Percentiles rank a stretch among this genome's conserved stretches.
phyloP scores from a whole-genome alignment of 1,140 invertebrate species.

The Antheraea pernyi region DNA sequence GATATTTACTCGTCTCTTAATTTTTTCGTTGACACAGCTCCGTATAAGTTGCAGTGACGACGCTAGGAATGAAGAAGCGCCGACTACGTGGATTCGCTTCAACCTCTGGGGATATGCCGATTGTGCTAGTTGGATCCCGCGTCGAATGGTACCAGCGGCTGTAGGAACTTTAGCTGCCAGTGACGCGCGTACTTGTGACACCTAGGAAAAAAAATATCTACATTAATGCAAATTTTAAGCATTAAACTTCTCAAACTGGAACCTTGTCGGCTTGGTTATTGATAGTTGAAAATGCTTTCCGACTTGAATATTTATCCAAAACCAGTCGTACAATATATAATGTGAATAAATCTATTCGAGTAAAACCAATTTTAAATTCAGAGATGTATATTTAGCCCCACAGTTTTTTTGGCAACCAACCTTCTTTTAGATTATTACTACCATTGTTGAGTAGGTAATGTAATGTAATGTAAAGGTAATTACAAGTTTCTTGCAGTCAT shows the following conservation, averaged over 20 bases:
- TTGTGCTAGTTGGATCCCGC: constrained; percentile 69
- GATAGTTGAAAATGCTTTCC: background rate
- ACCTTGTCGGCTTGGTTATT: background rate
- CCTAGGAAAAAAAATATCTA: constrained; percentile 22
- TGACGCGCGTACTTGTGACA: constrained; percentile 47
- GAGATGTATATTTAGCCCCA: no score
- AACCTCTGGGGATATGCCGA: constrained; percentile 82
- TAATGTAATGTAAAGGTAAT: no score
- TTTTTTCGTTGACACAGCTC: constrained; percentile 83
- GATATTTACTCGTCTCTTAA: constrained; percentile 76
- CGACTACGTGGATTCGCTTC: constrained; percentile 82
- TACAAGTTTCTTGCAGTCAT: no score
- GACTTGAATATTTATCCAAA: background rate
- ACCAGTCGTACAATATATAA: no score
- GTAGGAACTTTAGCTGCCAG: constrained; percentile 66
- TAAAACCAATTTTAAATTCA: no score
- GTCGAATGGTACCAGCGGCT: constrained; percentile 59
- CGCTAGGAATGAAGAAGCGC: constrained; percentile 80
- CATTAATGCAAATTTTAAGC: background rate
- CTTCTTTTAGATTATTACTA: no score
- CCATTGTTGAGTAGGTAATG: no score
- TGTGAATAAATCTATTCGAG: no score
- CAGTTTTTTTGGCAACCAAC: no score
- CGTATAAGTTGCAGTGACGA: constrained; percentile 80
- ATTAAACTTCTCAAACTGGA: background rate